A percentile compares a stretch with the other conserved stretches of the same genome.
Conservation (phyloP, 1,140 invertebrate species). For the Aphidius ervi region DNA sequence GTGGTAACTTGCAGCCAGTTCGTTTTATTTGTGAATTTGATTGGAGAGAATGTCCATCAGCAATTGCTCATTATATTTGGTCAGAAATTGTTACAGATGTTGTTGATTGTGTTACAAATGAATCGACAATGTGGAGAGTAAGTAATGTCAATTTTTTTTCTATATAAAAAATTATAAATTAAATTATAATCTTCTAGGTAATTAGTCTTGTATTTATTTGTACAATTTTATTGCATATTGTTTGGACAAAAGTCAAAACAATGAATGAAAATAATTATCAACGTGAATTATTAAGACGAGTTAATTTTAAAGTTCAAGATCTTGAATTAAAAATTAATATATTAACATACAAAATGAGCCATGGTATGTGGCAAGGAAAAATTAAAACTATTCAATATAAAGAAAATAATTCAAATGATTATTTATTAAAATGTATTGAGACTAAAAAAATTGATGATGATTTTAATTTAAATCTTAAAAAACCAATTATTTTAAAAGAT, state of each 20-base stretch:
- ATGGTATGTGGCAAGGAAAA: conserved; percentile 36
- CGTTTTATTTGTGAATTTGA: conserved; percentile 33
- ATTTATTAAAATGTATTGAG: too few relatives aligned
- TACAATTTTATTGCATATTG: conserved; percentile 27
- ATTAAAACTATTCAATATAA: too few relatives aligned
- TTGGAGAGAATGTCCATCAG: conserved; percentile 38
- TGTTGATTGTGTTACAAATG: conserved; percentile 36
- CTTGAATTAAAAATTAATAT: conserved; percentile 43
- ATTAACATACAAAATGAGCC: conserved; percentile 43
- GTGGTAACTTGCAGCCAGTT: conserved; percentile 40
- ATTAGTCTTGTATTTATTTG: conserved; percentile 26
- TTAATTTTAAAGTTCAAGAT: conserved; percentile 37
- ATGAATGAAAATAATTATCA: conserved; percentile 15
- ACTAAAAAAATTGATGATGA: too few relatives aligned
- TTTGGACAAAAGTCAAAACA: conserved; percentile 27
- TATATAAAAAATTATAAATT: neutral
- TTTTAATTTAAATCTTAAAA: too few relatives aligned
- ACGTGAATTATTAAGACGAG: conserved; percentile 27
- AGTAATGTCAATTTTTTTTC: conserved; percentile 11
- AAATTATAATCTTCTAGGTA: conserved; percentile 25
- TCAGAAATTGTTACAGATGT: conserved; percentile 43
- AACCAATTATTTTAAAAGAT: too few relatives aligned
- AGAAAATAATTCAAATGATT: too few relatives aligned
- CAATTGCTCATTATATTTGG: conserved; percentile 40
- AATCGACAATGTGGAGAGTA: conserved; percentile 36